Evolutionary conservation across 2,113 vertebrate species (phyloP), one percentile per base, ranked within the genome.

Genomic region (Pseudopodoces humilis): DNA sequence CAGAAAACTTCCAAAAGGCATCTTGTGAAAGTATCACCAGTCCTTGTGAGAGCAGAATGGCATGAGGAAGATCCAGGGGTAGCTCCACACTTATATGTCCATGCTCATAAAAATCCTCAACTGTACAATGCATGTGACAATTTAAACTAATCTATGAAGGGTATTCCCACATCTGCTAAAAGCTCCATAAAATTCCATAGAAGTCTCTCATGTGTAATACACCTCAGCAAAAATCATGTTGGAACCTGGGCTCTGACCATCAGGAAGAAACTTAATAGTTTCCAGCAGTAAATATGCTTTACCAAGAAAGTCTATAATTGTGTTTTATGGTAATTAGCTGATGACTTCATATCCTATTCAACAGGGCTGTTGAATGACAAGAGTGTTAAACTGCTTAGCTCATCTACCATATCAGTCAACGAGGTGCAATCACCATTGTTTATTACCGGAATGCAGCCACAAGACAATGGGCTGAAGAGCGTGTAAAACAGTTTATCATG

Each of bases 301-400:
- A 77, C 30, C 10, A 80, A 82, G 44, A 88, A 62, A 79, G 37
- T 5, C 41, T 23, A 9, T 23, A 22, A 65, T 20, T 90, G 37
- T 56, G 14, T 35, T 90, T 88, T 88, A 85, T 76, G 63, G 25
- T 68, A 93, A 94, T 84, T 84, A 67, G 47, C 27, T 4, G 0
- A 79, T 93, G 82, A 90, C 74, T 90, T 93, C 78, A 94, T 22
- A 83, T 46, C 67, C 71, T 87, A 72, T 65, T 85, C 58, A 64
- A 72, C 24, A 69, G 0, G 0, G 53, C 24, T 53, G 70, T 4
- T 95, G 83, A 95, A 75, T 56, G 52, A 91, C 64, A 39, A 47
- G 30, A 64, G 43, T 11, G 9, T 80, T 83, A 72, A 76, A 65
- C 8, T 15, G 17, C 16, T 88, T 83, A 93, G 49, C n/a, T 92